Conservation (phyloP, 2,113 vertebrate species). For the Eudyptes chrysolophus region DNA sequence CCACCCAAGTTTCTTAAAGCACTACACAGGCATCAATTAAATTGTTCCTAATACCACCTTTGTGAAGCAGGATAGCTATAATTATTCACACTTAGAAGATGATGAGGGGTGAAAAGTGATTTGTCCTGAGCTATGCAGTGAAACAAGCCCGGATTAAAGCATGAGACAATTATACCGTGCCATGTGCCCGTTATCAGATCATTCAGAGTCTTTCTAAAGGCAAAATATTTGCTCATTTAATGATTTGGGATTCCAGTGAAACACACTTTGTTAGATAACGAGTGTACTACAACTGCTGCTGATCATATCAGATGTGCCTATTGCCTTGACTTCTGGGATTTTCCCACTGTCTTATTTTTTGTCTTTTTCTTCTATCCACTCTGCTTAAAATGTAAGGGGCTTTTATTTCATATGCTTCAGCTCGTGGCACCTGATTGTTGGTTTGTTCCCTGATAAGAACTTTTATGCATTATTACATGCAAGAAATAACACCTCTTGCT, state of each 20-base stretch:
- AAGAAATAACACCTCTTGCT: background rate
- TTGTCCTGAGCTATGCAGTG: background rate
- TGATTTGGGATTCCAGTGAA: background rate
- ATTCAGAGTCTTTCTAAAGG: conserved; percentile 11
- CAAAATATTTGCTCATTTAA: conserved; percentile 35
- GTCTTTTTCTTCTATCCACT: background rate
- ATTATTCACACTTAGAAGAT: conserved; percentile 41
- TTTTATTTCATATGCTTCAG: background rate
- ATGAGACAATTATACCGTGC: background rate
- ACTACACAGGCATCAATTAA: conserved; percentile 31
- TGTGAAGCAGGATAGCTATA: conserved; percentile 34
- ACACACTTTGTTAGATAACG: background rate
- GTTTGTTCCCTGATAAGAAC: background rate
- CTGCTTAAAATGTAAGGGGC: background rate
- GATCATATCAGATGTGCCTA: background rate
- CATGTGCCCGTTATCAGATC: background rate
- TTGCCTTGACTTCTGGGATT: background rate
- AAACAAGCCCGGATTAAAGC: background rate
- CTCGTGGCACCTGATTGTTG: background rate
- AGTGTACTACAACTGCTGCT: background rate
- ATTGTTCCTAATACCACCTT: conserved; percentile 37
- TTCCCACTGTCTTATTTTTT: background rate
- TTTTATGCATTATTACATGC: background rate
- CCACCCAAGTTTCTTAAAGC: conserved; percentile 57
- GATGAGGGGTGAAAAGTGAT: conserved; percentile 23